Evolutionary conservation across 2,888 invertebrate genomes (phyloP).

Genomic region (Lasioglossum pauxillum): DNA sequence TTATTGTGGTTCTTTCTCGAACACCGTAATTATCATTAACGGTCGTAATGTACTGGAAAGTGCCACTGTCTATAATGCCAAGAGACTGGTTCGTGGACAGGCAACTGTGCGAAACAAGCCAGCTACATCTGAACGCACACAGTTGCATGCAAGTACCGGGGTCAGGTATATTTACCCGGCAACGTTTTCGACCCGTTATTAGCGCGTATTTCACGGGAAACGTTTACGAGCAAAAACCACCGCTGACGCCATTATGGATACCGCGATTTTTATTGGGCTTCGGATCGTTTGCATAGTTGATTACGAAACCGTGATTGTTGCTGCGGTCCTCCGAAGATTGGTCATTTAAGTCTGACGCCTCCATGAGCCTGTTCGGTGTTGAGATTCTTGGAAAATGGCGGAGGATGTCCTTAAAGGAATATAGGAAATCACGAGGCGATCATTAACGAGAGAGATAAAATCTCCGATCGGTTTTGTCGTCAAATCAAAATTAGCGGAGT

Average conservation of each 20-base stretch:
- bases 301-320: constrained; percentile 68
- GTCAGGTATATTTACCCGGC: constrained; percentile 58
- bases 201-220: constrained; percentile 77
- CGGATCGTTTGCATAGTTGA: constrained; percentile 80
- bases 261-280: constrained; percentile 69
- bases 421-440: background rate
- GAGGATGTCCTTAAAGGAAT: background rate
- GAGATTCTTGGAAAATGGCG: background rate
- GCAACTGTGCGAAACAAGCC: background rate
- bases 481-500: background rate
- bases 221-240: constrained; percentile 79
- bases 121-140: constrained; percentile 10
- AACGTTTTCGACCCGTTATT: constrained; percentile 64
- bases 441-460: background rate
- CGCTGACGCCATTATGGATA: constrained; percentile 71
- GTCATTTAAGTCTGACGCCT: constrained; percentile 5
- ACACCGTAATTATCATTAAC: constrained; percentile 76
- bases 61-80: background rate
- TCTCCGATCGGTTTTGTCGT: background rate
- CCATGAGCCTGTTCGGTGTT: background rate
- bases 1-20: constrained; percentile 2
- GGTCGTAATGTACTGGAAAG: constrained; percentile 43
- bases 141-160: constrained; percentile 22
- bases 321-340: constrained; percentile 15
- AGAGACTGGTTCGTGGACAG: constrained; percentile 52